Percentiles rank a stretch among this genome's conserved stretches.
These are phyloP conservation scores for Tinea trinotella DNA, from an alignment of 2,888 invertebrate species.

Conservation along the genomic window DNA sequence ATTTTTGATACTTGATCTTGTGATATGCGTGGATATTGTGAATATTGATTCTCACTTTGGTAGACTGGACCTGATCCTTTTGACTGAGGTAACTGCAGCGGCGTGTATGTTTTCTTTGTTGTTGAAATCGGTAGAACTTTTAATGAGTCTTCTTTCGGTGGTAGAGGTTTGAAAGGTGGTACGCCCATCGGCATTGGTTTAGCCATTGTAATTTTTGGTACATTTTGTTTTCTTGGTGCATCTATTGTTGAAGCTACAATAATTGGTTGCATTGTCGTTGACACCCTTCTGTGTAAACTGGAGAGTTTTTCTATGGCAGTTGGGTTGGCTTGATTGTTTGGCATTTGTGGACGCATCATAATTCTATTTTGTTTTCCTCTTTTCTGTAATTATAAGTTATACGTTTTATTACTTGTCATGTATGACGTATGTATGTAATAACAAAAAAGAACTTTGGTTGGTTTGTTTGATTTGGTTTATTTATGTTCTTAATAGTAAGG, in stretches of 20 bases:
- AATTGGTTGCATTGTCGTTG: slow-evolving; percentile 55
- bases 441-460: too few species aligned
- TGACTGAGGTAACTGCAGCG: slow-evolving; percentile 48
- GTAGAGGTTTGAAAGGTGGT: slow-evolving; percentile 85
- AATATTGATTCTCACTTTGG: slow-evolving; percentile 57
- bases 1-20: slow-evolving; percentile 22
- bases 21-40: slow-evolving; percentile 44
- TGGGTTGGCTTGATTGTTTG: slow-evolving; percentile 43
- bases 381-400: slow-evolving; percentile 61
- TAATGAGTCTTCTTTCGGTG: slow-evolving; percentile 73
- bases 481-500: too few species aligned
- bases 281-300: slow-evolving; percentile 41
- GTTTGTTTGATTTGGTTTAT: too few species aligned
- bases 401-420: too few species aligned
- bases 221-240: slow-evolving; percentile 32
- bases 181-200: slow-evolving; percentile 74
- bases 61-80: slow-evolving; percentile 51
- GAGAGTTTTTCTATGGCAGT: slow-evolving; percentile 54
- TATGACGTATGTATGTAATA: not conserved
- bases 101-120: slow-evolving; percentile 45
- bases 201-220: slow-evolving; percentile 51
- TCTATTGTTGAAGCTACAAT: slow-evolving; percentile 45
- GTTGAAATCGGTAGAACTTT: slow-evolving; percentile 62
- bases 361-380: slow-evolving; percentile 64
- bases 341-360: slow-evolving; percentile 55